Percentiles rank a stretch among this genome's conserved stretches.
These are phyloP conservation scores for Scrobipalpa costella DNA, from an alignment of 2,888 invertebrate species.

Conservation along the genomic window DNA sequence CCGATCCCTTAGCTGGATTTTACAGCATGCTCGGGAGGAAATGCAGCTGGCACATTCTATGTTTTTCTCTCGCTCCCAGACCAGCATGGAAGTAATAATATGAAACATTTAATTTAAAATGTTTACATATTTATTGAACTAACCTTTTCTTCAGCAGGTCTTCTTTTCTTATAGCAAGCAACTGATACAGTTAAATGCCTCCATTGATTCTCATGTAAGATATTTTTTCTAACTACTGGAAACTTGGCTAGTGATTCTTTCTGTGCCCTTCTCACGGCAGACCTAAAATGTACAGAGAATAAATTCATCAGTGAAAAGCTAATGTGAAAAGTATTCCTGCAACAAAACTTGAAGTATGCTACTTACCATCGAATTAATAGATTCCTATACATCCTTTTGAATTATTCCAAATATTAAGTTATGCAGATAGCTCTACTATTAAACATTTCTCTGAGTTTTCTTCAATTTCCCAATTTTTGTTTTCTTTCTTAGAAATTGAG, in stretches of 20 bases:
- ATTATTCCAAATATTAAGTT: slow-evolving; percentile 6
- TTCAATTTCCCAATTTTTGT: background rate
- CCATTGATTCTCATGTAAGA: slow-evolving; percentile 35
- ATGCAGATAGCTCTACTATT: background rate
- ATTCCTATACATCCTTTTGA: slow-evolving; percentile 57
- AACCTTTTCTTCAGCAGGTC: slow-evolving; percentile 84
- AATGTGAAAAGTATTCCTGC: background rate
- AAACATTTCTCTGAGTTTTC: background rate
- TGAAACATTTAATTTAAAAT: background rate
- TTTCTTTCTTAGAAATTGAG: background rate
- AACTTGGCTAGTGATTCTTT: slow-evolving; percentile 47
- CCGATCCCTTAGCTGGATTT: too few species aligned
- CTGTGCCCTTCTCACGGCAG: slow-evolving; percentile 50
- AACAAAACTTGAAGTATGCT: background rate
- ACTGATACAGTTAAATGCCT: slow-evolving; percentile 59
- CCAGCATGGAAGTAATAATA: too few species aligned
- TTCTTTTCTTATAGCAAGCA: slow-evolving; percentile 79
- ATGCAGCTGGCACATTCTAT: too few species aligned
- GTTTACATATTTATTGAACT: background rate
- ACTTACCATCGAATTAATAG: slow-evolving; percentile 59
- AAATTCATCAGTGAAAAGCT: background rate
- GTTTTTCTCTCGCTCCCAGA: too few species aligned
- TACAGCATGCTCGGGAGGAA: too few species aligned
- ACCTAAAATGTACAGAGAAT: too few species aligned
- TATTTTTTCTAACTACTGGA: slow-evolving; percentile 36